Base-by-base conservation (phyloP, 2,797 vertebrate species). In the Botia kubotai region DNA sequence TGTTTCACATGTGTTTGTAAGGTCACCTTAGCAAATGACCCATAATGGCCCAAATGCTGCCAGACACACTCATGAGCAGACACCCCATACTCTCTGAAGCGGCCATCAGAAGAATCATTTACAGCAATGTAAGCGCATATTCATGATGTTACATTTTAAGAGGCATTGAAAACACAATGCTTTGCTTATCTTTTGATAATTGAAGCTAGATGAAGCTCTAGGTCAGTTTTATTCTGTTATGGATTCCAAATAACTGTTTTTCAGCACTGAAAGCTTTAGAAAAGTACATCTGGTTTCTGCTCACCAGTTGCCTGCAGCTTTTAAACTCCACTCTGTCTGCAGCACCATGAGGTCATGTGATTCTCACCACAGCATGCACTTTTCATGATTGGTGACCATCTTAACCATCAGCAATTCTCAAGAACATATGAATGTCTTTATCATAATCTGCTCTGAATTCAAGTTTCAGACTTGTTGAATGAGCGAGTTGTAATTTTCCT, bases 351-450 rank as follows among this genome's bases (percentile, higher is more conserved):
- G 29, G 74, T 76, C 39, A 70, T n/a, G n/a, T n/a, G n/a, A n/a
- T n/a, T n/a, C n/a, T n/a, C n/a, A n/a, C 62, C 43, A 26, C 67
- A 62, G 43, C 67, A 71, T 71, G 76, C 76, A 65, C 57, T 52
- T 16, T 55, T n/a, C n/a, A 26, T 7, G 50, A 5, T 36, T 26
- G 21, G 0, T 26, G 21, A 3, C 55, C 11, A 58, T 60, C 19
- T 13, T 26, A 60, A 60, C 19, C 11, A 57, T 21, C 19, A 23
- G 21, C 11, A 26, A 60, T 60, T 23, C 21, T 23, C 23, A 58
- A 10, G 10, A 11, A 58, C 7, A 23, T 23, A 13, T 26, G 4
- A 60, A 26, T 13, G 57, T 26, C 57, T 58, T 21, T 23, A 8
- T 55, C 17, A 55, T n/a, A 7, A 19, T 17, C 52, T 53, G 17